Base-by-base conservation (phyloP, 2,797 vertebrate species). In the Sebastes cheni region DNA sequence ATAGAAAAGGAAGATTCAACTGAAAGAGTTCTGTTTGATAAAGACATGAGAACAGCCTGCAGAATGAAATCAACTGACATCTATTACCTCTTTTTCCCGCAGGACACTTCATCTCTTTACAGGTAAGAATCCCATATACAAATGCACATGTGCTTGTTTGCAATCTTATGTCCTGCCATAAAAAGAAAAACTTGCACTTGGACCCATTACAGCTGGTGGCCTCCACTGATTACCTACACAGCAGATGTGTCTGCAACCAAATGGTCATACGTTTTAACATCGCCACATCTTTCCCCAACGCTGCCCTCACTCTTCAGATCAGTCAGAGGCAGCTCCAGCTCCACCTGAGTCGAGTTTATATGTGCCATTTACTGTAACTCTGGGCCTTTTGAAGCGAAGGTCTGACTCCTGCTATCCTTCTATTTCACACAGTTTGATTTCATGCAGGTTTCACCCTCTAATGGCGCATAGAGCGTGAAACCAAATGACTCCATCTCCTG, bases 401-500 rank as follows among this genome's bases (percentile, higher is more conserved):
- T 42, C 16, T 50, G 39, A 39, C 62, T 50, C 70, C 52, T 25
- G 20, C 66, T 55, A n/a, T 71, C 71, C 29, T 58, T 61, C 54
- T 64, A n/a, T 59, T 75, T 82, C 23, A 56, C 68, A 62, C 77
- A 58, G 54, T 67, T 46, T 42, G 52, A 77, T 83, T 77, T 82
- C 39, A 34, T 18, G 59, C 22, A 66, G 32, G 56, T 72, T 62
- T 74, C 61, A 50, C 46, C 29, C 62, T 79, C 59, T 64, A 16
- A 59, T 50, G 20, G 56, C 2, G 11, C 36, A 42, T 77, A 4
- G 25, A 13, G 22, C 32, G 58, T 61, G 36, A 76, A 77, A 67
- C 32, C 61, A 80, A 61, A 86, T 14, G 70, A 67, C 75, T 84
- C 58, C 23, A 9, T 56, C 39, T 42, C 61, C 79, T 1, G 50